phyloP scores from a whole-genome alignment of 2,113 vertebrate genomes.

The Pituophis catenifer region DNA sequence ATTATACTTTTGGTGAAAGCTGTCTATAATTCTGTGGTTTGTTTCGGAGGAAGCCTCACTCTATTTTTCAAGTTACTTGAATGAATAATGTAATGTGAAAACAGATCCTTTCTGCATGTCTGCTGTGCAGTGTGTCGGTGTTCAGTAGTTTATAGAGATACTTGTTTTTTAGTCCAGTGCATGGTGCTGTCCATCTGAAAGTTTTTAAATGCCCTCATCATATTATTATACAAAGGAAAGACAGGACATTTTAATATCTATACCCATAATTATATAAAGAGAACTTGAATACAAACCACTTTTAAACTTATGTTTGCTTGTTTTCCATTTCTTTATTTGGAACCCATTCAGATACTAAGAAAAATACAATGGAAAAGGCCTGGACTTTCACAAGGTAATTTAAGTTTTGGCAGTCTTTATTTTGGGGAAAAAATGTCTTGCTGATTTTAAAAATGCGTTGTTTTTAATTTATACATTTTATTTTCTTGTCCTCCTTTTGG shows the following conservation, averaged over 20 bases:
- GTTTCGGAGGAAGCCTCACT: conserved; percentile 36
- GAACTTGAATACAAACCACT: conserved; percentile 73
- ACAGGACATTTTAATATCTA: conserved; percentile 51
- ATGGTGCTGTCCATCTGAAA: conserved; percentile 83
- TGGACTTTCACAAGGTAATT: conserved; percentile 68
- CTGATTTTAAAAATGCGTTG: conserved; percentile 69
- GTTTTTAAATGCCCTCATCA: conserved; percentile 71
- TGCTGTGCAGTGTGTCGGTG: conserved; percentile 73
- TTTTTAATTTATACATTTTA: conserved; percentile 71
- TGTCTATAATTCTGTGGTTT: conserved; percentile 75
- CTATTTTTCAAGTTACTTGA: conserved; percentile 89
- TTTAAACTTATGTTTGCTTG: conserved; percentile 60
- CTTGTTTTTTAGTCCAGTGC: conserved; percentile 81
- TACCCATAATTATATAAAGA: conserved; percentile 52
- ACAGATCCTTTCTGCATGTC: conserved; percentile 85
- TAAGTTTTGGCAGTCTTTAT: conserved; percentile 67
- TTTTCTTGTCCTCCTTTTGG: conserved; percentile 50
- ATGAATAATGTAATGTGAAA: conserved; percentile 89
- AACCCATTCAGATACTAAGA: conserved; percentile 65
- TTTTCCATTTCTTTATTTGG: conserved; percentile 64
- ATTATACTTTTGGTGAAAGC: conserved; percentile 89
- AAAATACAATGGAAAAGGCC: conserved; percentile 54
- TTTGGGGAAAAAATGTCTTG: conserved; percentile 61
- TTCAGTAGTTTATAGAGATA: conserved; percentile 70
- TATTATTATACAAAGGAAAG: conserved; percentile 62